Evolutionary conservation across 2,113 vertebrate genomes (phyloP).

Genomic region (Chaetodon trifascialis): DNA sequence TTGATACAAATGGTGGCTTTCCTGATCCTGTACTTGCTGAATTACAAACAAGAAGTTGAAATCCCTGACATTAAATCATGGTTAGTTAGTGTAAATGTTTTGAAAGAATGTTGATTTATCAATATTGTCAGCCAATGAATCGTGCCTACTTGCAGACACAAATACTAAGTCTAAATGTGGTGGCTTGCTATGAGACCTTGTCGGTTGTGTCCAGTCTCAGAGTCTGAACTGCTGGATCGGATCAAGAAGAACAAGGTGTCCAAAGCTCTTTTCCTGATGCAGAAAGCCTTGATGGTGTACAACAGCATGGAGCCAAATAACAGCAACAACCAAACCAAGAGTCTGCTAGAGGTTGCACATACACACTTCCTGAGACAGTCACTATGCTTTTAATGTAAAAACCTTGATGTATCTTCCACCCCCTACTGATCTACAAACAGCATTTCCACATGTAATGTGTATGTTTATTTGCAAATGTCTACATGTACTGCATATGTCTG

Average conservation of each 20-base stretch:
- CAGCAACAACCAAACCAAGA: constrained; percentile 63
- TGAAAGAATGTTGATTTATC: not conserved
- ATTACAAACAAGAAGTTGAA: constrained; percentile 17
- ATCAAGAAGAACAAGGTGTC: constrained; percentile 92
- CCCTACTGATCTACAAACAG: no score
- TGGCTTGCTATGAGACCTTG: not conserved
- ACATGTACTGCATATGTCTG: not conserved
- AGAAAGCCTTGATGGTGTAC: constrained; percentile 86
- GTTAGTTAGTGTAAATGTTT: not conserved
- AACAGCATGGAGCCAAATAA: constrained; percentile 66
- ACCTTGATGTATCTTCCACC: not conserved
- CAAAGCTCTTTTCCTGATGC: constrained; percentile 90
- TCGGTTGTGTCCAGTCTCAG: constrained; percentile 75
- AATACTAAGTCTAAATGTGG: not conserved
- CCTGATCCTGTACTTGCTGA: not conserved
- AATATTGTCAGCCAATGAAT: not conserved
- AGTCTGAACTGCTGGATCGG: constrained; percentile 84
- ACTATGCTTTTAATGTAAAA: not conserved
- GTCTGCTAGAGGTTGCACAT: constrained; percentile 88
- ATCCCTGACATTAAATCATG: not conserved
- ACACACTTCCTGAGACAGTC: not conserved
- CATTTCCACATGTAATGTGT: not conserved
- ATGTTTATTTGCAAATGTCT: not conserved
- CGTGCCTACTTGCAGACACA: not conserved
- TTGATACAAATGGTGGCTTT: not conserved